Conservation (phyloP, 2,888 invertebrate species). For the Ectropis crepuscularia region DNA sequence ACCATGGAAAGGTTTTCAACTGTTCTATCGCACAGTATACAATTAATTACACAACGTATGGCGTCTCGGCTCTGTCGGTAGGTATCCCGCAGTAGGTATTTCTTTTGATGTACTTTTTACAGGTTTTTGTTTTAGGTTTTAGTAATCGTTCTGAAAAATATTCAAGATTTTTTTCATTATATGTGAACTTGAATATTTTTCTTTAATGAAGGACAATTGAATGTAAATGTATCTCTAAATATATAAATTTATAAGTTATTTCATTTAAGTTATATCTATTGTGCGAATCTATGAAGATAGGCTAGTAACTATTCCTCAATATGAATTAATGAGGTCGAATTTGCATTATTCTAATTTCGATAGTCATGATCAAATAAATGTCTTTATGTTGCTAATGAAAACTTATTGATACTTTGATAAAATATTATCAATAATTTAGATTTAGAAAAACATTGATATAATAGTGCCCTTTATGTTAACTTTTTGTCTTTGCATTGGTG, state of each 20-base stretch:
- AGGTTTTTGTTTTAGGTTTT: conserved; percentile 19
- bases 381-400: background rate
- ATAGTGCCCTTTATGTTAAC: no score
- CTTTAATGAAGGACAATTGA: background rate
- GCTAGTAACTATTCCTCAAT: no score
- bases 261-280: conserved; percentile 17
- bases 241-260: background rate
- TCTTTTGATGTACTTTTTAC: conserved; percentile 29
- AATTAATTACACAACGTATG: conserved; percentile 22
- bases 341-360: no score
- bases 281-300: conserved; percentile 4
- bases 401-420: background rate
- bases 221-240: background rate
- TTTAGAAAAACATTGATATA: no score
- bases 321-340: no score
- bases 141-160: background rate
- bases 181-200: conserved; percentile 5
- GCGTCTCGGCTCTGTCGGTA: conserved; percentile 70
- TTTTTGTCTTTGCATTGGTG: background rate
- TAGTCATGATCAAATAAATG: background rate
- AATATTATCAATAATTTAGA: background rate
- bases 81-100: conserved; percentile 54
- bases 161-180: background rate
- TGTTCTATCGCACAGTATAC: conserved; percentile 17
- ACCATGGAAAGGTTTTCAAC: conserved; percentile 7